Evolutionary conservation across 2,113 vertebrate species (phyloP).

Genomic region (Indicator indicator): DNA sequence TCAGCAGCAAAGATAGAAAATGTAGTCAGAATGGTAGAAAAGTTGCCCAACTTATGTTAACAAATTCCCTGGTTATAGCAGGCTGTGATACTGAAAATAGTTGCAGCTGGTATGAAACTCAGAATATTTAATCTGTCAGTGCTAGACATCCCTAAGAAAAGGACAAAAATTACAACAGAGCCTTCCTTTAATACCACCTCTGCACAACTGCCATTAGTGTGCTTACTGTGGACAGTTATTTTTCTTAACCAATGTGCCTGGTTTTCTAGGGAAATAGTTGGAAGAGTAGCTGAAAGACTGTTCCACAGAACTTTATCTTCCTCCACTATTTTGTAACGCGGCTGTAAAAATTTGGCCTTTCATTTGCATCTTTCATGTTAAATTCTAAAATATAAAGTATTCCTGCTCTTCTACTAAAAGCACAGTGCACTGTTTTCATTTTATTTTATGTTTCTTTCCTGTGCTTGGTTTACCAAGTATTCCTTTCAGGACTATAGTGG

Average conservation of each 20-base stretch:
- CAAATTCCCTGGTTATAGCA: background rate
- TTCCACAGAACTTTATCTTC: background rate
- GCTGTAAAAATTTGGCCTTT: background rate
- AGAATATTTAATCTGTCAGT: background rate
- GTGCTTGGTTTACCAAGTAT: slow-evolving; percentile 80
- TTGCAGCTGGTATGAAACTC: background rate
- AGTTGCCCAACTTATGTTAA: background rate
- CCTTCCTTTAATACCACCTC: background rate
- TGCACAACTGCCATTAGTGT: background rate
- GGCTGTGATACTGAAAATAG: background rate
- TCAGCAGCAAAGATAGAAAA: background rate
- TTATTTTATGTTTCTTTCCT: background rate
- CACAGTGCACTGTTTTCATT: background rate
- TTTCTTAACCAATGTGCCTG: background rate
- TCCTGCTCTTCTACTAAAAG: background rate
- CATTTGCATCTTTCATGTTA: background rate
- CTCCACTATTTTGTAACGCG: background rate
- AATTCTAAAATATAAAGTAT: background rate
- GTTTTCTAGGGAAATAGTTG: background rate
- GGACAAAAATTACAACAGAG: background rate
- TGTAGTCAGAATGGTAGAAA: background rate
- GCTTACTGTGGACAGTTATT: background rate
- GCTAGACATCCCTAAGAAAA: background rate
- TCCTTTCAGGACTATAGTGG: slow-evolving; percentile 95
- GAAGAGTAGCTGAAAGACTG: background rate